These are phyloP conservation scores for Nipponacmea schrenckii DNA, from an alignment of 2,888 invertebrate species.

Conservation along the genomic window DNA sequence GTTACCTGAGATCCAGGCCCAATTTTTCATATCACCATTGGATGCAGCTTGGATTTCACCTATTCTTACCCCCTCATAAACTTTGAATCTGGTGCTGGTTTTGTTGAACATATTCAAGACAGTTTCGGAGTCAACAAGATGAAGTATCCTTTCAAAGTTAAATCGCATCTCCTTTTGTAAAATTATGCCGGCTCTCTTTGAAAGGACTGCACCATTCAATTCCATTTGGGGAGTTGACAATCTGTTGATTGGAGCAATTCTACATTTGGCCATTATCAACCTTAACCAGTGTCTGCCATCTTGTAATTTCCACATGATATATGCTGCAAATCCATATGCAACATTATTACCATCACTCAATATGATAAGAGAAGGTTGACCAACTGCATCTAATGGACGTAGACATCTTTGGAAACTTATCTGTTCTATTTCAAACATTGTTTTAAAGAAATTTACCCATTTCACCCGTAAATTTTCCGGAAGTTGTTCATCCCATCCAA, in stretches of 20 bases:
- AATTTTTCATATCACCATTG: constrained; percentile 4
- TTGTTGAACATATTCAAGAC: constrained; percentile 15
- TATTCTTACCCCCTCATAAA: constrained; percentile 9
- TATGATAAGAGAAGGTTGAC: constrained; percentile 13
- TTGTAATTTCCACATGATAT: constrained; percentile 14
- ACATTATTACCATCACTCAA: constrained; percentile 7
- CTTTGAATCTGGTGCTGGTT: constrained; percentile 13
- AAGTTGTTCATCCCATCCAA: constrained; percentile 17
- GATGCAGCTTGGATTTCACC: constrained; percentile 19
- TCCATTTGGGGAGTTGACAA: constrained; percentile 17
- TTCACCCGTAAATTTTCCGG: constrained; percentile 4
- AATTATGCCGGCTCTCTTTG: constrained; percentile 9
- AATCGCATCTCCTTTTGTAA: constrained; percentile 12
- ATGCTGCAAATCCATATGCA: constrained; percentile 18
- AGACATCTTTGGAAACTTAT: constrained; percentile 7
- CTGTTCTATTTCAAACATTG: constrained; percentile 15
- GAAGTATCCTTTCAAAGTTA: not conserved
- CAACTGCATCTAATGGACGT: not conserved
- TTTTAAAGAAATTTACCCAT: constrained; percentile 11
- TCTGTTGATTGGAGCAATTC: constrained; percentile 15
- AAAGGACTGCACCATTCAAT: constrained; percentile 12
- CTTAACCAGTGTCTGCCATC: constrained; percentile 7
- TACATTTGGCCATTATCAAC: constrained; percentile 14
- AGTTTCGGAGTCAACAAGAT: constrained; percentile 17
- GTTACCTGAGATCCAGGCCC: constrained; percentile 16